Evolutionary conservation across 2,888 invertebrate genomes (phyloP), one percentile per base, ranked within the genome.

Genomic region (Clusia tigrina): DNA sequence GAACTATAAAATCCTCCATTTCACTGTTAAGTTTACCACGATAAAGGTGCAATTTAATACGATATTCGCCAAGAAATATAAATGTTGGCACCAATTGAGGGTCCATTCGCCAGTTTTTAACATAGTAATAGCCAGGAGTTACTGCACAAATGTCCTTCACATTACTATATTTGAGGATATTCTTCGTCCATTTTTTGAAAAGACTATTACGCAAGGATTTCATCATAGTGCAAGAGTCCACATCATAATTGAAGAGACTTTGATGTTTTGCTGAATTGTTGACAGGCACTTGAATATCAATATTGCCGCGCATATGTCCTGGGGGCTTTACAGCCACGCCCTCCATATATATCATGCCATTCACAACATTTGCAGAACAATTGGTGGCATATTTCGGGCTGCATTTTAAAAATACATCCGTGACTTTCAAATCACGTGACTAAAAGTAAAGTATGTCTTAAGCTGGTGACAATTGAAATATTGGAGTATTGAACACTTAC

Each of bases 101-200:
- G 9, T 70, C 68, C 54, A 74, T 2, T 25, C 61, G 63, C 74
- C 74, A 74, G 12, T 66, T 55, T 1, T n/a, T 62, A 2, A 74
- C 48, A 53, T 62, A 74, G 38, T 76, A 74, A 42, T 68, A 68
- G 6, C 67, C 70, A 9, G 1, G 38, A 2, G 25, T 23, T 2
- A 32, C 32, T 12, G 78, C 80, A 20, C 78, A 79, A 17, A 70
- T 67, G 55, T 58, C 51, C 58, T 70, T 67, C 20, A 78, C 73
- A 55, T 80, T 79, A 0, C 79, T 62, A 56, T 69, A 67, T 2
- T 65, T 62, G 2, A 68, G 18, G 42, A 78, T 58, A 61, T 70
- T 71, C 1, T 67, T 65, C 17, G 69, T 72, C 76, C 72, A 80
- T 38, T 63, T 62, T 24, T 74, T 73, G 1, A 78, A 74, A 6